Evolutionary conservation across 2,888 invertebrate genomes (phyloP), one percentile per base, ranked within the genome.

Genomic region (Cremastinae sp.): DNA sequence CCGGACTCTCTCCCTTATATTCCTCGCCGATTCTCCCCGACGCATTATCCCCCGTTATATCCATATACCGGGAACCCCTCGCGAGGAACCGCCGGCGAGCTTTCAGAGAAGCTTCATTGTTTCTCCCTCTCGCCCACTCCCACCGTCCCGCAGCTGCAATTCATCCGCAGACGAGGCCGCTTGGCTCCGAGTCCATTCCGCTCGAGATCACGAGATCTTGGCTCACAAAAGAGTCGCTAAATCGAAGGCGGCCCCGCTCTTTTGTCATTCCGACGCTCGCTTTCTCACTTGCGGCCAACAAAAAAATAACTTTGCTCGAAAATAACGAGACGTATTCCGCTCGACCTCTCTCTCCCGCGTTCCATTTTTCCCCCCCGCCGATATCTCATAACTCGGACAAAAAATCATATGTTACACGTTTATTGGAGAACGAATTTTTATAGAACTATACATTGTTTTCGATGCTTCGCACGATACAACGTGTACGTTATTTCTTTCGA

Each of bases 91-190:
- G 54, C 41, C 54, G 54, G 65, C 73, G 59, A 28, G 28, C 28
- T 28, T 28, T 28, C 28, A 28, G 28, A 28, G 28, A 61, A 75
- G 65, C 70, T 41, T 74, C 77, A 74, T 77, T 77, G 77, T 77
- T 74, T 71, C 69, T 68, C 34, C 54, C 65, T 18, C 66, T 53
- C 43, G 43, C 47, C 41, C n/a, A n/a, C 69, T 68, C 34, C 54
- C 65, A 14, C 66, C 59, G 22, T 20, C 47, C 41, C 58, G 36
- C 28, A 28, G 28, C 28, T 47, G 38, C 74, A 65, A 77, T 77
- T 74, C 61, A 74, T 74, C 62, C 47, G 45, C 22, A 22, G 62
- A 45, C 41, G 41, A 54, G 18, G 8, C 14, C 28, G 12, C 61
- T 43, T 14, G 16, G 28, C 12, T 20, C 51, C 14, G n/a, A 16